Conservation (phyloP, 2,888 invertebrate genomes). For the Epistrophella euchroma region DNA sequence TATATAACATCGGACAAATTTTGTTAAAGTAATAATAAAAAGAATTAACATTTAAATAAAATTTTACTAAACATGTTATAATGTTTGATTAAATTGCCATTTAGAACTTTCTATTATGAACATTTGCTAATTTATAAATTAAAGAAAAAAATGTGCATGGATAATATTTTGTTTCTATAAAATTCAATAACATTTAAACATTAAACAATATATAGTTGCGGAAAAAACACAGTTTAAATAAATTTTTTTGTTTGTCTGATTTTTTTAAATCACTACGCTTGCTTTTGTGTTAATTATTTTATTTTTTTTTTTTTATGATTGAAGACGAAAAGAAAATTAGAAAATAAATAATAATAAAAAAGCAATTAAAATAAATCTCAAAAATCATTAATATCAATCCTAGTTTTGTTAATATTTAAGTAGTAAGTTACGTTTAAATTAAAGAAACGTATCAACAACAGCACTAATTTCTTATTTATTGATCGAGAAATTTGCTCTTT, state of each 20-base stretch:
- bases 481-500: constrained; percentile 84
- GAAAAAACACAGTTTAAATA: constrained; percentile 75
- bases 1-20: constrained; percentile 54
- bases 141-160: constrained; percentile 59
- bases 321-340: constrained; percentile 38
- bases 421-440: constrained; percentile 61
- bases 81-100: constrained; percentile 52
- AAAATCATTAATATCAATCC: constrained; percentile 62
- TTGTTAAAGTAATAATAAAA: constrained; percentile 48
- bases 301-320: constrained; percentile 48
- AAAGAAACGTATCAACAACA: constrained; percentile 69
- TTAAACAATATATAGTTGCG: constrained; percentile 58
- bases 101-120: constrained; percentile 58
- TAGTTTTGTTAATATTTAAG: constrained; percentile 60
- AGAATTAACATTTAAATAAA: constrained; percentile 65
- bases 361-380: constrained; percentile 62
- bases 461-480: constrained; percentile 78
- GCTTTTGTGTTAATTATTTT: constrained; percentile 66
- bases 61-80: constrained; percentile 58
- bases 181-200: constrained; percentile 68
- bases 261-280: constrained; percentile 68
- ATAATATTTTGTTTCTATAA: constrained; percentile 42
- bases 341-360: constrained; percentile 57
- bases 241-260: constrained; percentile 71
- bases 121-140: constrained; percentile 62